A percentile compares a stretch with the other conserved stretches of the same genome.
Conservation (phyloP, 2,797 vertebrate species). For the Champsocephalus gunnari region DNA sequence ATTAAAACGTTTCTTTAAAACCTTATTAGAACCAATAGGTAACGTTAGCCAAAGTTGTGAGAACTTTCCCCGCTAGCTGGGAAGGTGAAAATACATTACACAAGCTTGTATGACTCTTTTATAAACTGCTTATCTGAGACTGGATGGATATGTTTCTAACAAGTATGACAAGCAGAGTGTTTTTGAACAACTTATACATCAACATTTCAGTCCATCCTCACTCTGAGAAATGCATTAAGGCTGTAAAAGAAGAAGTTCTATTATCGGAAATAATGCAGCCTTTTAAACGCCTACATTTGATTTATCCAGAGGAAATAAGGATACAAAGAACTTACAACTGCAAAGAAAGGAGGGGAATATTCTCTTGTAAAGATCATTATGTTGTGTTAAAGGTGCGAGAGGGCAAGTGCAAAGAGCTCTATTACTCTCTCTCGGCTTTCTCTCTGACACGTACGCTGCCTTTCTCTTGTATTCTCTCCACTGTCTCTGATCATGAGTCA, state of each 20-base stretch:
- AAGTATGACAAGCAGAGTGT: too few species aligned
- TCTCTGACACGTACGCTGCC: neutral
- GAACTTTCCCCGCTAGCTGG: too few species aligned
- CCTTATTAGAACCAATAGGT: too few species aligned
- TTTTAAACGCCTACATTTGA: neutral
- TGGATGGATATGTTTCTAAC: neutral
- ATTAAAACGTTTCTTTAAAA: too few species aligned
- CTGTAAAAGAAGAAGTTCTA: too few species aligned
- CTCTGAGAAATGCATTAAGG: neutral
- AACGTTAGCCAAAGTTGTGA: too few species aligned
- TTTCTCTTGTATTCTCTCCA: conserved; percentile 20
- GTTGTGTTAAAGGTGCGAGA: conserved; percentile 17
- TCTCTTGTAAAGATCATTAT: conserved; percentile 32
- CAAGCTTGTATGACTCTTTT: neutral
- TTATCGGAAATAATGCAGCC: neutral
- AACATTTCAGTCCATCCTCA: too few species aligned
- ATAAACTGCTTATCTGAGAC: neutral
- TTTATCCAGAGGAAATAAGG: neutral
- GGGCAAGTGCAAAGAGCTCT: conserved; percentile 29
- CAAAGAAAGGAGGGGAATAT: neutral
- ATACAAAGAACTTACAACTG: neutral
- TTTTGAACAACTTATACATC: too few species aligned
- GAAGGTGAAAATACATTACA: neutral
- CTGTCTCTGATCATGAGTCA: conserved; percentile 22
- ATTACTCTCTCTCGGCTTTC: neutral